These are phyloP conservation scores for Diploscapter pachys DNA, from an alignment of 1,140 invertebrate species.

Conservation along the genomic window DNA sequence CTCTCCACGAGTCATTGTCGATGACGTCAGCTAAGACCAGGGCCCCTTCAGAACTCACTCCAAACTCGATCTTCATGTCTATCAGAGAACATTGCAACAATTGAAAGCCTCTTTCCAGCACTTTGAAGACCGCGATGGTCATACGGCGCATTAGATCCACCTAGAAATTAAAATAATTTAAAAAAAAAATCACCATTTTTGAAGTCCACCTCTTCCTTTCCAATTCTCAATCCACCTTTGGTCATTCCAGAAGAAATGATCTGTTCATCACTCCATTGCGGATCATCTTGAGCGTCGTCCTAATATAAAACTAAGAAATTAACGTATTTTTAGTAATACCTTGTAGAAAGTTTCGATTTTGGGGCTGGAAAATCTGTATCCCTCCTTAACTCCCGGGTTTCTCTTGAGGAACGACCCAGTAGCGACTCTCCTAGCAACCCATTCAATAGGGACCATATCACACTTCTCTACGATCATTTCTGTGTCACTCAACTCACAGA, in stretches of 20 bases:
- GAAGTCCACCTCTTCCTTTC: constrained; percentile 71
- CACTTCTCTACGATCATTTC: constrained; percentile 83
- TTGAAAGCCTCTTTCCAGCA: constrained; percentile 84
- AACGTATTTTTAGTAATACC: constrained; percentile 49
- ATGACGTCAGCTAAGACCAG: constrained; percentile 91
- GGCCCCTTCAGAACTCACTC: constrained; percentile 72
- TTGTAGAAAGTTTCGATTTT: constrained; percentile 91
- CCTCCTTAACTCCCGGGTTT: constrained; percentile 83
- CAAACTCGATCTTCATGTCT: constrained; percentile 99
- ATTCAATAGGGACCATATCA: constrained; percentile 95
- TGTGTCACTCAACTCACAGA: constrained; percentile 68
- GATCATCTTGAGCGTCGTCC: constrained; percentile 96
- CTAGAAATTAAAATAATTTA: neutral
- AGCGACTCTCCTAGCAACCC: constrained; percentile 86
- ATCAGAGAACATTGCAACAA: constrained; percentile 82
- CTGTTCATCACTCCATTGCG: constrained; percentile 91
- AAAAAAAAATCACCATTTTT: no score
- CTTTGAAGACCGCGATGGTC: constrained; percentile 82
- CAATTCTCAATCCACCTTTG: constrained; percentile 73
- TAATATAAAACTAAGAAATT: constrained; percentile 44
- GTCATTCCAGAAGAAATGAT: constrained; percentile 78
- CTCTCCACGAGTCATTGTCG: constrained; percentile 93
- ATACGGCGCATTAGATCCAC: constrained; percentile 73
- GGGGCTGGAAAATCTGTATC: constrained; percentile 79
- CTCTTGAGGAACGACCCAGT: constrained; percentile 91